Evolutionary conservation across 1,140 invertebrate genomes (phyloP), one percentile per base, ranked within the genome.

Genomic region (Pseudomyrmex flavicornis): DNA sequence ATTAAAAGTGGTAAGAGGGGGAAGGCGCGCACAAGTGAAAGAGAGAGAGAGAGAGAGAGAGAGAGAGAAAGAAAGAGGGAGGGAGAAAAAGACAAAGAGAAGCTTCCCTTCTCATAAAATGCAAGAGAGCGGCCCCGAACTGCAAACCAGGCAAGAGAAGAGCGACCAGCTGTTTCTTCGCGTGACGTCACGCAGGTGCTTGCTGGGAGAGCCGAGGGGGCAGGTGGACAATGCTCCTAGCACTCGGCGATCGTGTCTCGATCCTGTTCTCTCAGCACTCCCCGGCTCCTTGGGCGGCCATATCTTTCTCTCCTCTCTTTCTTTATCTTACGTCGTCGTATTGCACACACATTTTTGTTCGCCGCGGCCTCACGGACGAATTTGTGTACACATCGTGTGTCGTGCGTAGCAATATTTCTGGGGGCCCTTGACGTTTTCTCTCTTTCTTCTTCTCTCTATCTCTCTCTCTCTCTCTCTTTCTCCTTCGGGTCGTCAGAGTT

Each of bases 81-180:
- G 22, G 17, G n/a, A 1, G n/a, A 44, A 13, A 48, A 65, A 69
- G 35, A 35, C 52, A 54, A 80, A 77, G 82, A 76, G 75, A 63
- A 61, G 56, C 44, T 52, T 69, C 62, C 22, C 63, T 46, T 68
- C 22, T 62, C 13, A 54, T 13, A 26, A 85, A 83, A 83, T 88
- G 73, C 17, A 35, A 76, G 84, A 83, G 76, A 83, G 76, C 54
- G 46, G 65, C 54, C 20, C 63, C 35, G 35, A 56, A 85, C 62
- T 66, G 59, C 70, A 52, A 70, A 63, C 54, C 88, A 90, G 82
- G 89, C 86, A 91, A 87, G 85, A 88, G 88, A 89, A 83, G 68
- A 88, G 66, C 89, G 83, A 90, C 91, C 91, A 91, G 90, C 91
- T 91, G 91, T 91, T 91, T 91, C 91, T 88, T 91, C 61, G 76